A percentile compares a stretch with the other conserved stretches of the same genome.
These are phyloP conservation scores for Tyrophagus putrescentiae DNA, from an alignment of 1,140 invertebrate species.

Conservation along the genomic window DNA sequence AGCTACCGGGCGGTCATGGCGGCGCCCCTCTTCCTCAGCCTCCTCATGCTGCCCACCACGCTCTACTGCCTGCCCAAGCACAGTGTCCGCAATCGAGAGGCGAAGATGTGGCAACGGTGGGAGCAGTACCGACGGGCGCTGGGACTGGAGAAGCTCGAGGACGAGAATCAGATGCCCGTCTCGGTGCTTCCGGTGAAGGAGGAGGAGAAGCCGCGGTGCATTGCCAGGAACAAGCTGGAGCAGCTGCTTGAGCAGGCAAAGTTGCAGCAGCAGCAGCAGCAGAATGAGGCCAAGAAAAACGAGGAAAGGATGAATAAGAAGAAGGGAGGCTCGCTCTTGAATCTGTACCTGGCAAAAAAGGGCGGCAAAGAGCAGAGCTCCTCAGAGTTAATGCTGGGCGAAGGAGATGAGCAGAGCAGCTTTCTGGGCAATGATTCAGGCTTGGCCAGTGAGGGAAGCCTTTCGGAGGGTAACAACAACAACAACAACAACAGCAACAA, in stretches of 20 bases:
- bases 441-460: neutral
- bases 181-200: too few species aligned
- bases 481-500: neutral
- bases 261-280: neutral
- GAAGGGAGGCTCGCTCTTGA: too few species aligned
- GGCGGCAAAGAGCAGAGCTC: too few species aligned
- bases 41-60: conserved; percentile 25
- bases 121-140: neutral
- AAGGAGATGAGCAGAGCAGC: neutral
- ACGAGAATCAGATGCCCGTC: neutral
- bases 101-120: neutral
- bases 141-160: conserved; percentile 8
- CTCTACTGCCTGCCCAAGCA: conserved; percentile 23
- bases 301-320: neutral
- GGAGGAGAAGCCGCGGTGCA: too few species aligned
- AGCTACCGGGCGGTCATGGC: conserved; percentile 23
- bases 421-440: too few species aligned
- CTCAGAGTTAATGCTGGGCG: too few species aligned
- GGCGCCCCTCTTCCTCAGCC: conserved; percentile 23
- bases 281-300: neutral
- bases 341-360: too few species aligned
- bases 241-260: neutral
- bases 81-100: neutral
- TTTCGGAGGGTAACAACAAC: too few species aligned
- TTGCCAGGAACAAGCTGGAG: neutral